phyloP scores from a whole-genome alignment of 2,888 invertebrate species.

The Temnothorax unifasciatus region DNA sequence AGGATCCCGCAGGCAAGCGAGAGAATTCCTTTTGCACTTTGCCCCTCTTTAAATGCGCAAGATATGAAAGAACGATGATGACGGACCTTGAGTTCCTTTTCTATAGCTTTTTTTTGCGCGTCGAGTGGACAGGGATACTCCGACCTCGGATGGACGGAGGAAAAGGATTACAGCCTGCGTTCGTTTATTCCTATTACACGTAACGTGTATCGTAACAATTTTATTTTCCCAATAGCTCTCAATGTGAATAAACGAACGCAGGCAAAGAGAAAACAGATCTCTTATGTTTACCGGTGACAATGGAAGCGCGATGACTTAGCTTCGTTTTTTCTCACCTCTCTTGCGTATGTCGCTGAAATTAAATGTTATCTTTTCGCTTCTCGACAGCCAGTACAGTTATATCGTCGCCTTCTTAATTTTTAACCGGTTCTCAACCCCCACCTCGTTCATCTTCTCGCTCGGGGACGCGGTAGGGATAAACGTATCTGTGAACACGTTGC shows the following conservation, averaged over 20 bases:
- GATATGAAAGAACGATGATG: not conserved
- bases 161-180: not conserved
- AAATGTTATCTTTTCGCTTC: not conserved
- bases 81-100: not conserved
- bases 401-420: constrained; percentile 13
- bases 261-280: not conserved
- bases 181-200: no score
- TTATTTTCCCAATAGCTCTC: no score
- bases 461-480: not conserved
- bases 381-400: constrained; percentile 10
- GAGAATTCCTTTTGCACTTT: not conserved
- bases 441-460: not conserved
- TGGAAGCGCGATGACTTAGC: constrained; percentile 4
- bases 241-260: no score
- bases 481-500: not conserved
- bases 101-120: not conserved
- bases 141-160: not conserved
- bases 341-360: not conserved
- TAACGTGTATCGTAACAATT: no score
- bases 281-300: constrained; percentile 28
- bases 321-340: constrained; percentile 3
- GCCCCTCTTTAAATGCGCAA: not conserved
- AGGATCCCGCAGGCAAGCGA: no score
- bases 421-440: constrained; percentile 15
- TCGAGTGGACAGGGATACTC: not conserved